Percentiles rank a stretch among this genome's conserved stretches.
These are phyloP conservation scores for Cloeon dipterum DNA, from an alignment of 2,888 invertebrate genomes.

Conservation along the genomic window DNA sequence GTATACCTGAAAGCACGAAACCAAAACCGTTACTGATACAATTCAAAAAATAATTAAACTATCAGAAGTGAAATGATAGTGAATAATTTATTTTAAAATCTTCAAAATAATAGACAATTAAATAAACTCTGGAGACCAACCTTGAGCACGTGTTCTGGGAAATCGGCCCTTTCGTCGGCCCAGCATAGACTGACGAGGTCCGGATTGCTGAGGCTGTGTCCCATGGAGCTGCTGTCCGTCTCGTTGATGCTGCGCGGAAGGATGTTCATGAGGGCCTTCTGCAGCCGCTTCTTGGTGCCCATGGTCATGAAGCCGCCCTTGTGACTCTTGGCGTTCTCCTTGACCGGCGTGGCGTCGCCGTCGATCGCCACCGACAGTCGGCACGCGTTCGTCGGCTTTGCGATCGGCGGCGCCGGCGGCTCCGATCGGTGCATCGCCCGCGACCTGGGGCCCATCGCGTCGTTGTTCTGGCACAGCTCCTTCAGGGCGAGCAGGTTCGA, in stretches of 20 bases:
- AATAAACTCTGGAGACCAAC: slow-evolving; percentile 12
- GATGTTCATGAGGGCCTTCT: slow-evolving; percentile 68
- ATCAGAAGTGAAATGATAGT: no score
- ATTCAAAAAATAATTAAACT: no score
- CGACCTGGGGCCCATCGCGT: no score
- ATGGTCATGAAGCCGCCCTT: slow-evolving; percentile 60
- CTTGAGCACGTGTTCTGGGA: slow-evolving; percentile 93
- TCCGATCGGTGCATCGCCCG: no score
- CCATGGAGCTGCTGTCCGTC: slow-evolving; percentile 37
- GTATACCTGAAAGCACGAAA: no score
- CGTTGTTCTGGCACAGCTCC: no score
- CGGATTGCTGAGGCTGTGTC: slow-evolving; percentile 75
- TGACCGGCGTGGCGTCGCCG: slow-evolving; percentile 20
- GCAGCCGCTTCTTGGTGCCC: slow-evolving; percentile 61
- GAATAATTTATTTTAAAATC: no score
- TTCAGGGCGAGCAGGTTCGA: slow-evolving; percentile 87
- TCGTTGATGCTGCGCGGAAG: slow-evolving; percentile 28
- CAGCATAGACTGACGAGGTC: slow-evolving; percentile 44
- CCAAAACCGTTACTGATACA: no score
- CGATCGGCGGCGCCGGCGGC: no score
- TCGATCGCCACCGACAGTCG: no score
- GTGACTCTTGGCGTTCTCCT: slow-evolving; percentile 19
- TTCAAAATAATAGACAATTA: background rate
- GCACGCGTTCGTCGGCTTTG: no score
- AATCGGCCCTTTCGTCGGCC: slow-evolving; percentile 60